Conservation (phyloP, 2,888 invertebrate genomes). For the Microdon myrmicae region DNA sequence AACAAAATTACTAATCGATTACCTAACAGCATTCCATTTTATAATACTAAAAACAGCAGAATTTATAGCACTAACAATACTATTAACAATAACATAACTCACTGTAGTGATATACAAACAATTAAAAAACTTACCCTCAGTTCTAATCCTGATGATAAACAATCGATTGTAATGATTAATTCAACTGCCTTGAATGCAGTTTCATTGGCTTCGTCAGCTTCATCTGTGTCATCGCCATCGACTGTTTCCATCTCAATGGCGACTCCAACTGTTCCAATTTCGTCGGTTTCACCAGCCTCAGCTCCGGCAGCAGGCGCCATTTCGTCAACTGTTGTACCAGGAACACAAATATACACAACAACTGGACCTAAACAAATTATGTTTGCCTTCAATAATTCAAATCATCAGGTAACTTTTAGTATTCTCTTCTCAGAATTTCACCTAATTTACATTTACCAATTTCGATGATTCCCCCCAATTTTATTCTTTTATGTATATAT, state of each 20-base stretch:
- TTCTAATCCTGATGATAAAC: constrained; percentile 43
- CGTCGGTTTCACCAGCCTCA: constrained; percentile 54
- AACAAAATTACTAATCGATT: constrained; percentile 24
- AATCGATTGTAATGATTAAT: constrained; percentile 51
- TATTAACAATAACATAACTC: constrained; percentile 41
- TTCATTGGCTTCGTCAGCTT: constrained; percentile 34
- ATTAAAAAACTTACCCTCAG: constrained; percentile 45
- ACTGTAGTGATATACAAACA: constrained; percentile 47
- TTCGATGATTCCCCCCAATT: not conserved
- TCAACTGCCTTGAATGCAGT: constrained; percentile 47
- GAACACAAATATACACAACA: constrained; percentile 52
- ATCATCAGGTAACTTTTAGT: constrained; percentile 63
- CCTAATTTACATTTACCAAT: not conserved
- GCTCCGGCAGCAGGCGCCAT: constrained; percentile 55
- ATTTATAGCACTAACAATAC: constrained; percentile 44
- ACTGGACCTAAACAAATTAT: constrained; percentile 61
- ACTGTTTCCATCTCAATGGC: constrained; percentile 14
- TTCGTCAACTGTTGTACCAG: constrained; percentile 36
- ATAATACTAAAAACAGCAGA: constrained; percentile 41
- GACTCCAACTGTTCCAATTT: constrained; percentile 22
- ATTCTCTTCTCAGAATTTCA: not conserved
- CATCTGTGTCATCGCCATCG: constrained; percentile 18
- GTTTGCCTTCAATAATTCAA: constrained; percentile 60
- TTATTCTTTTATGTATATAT: not conserved
- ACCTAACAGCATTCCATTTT: constrained; percentile 34